Evolutionary conservation across 2,888 invertebrate species (phyloP), one percentile per base, ranked within the genome.

Genomic region (Baccha elongata): DNA sequence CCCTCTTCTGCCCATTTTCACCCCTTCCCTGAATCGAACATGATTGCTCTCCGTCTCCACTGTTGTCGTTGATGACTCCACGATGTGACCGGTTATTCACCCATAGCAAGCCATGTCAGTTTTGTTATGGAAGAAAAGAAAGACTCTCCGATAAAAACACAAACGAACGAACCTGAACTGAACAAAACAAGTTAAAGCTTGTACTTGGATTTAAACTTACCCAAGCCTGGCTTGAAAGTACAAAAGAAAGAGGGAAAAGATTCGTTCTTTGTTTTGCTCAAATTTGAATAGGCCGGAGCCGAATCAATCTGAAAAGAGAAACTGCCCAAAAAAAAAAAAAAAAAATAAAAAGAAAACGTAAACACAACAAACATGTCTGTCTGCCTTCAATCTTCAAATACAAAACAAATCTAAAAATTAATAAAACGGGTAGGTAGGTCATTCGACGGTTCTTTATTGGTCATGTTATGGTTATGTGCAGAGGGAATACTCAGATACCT

Each of bases 41-140:
- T 75, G 60, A 75, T 68, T 68, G 44, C 60, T 52, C 74, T 42
- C 40, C 23, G 58, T 42, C 58, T 68, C 44, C 52, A 60, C 72
- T 67, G 75, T 75, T 69, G 64, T 75, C 44, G 75, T 69, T 80
- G 69, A 75, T 64, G 80, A 80, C 64, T 75, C 55, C 74, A 75
- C 58, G 55, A 64, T 75, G 58, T 80, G 80, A 80, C 80, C 80
- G 80, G 80, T 80, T 80, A 80, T 80, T 80, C 80, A 80, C 80
- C 80, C 80, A 80, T 80, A 75, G 80, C 75, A 35, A 72, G 68
- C 21, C 32, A 44, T 26, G 58, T 26, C 42, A 17, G 55, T 29
- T 2, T 15, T 21, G 13, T 35, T 55, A 19, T 19, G 35, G 19
- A 55, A 55, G 42, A 68, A 50, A 80, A 62, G 55, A n/a, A n/a